Evolutionary conservation across 2,113 vertebrate species (phyloP).

Genomic region (Vulpes vulpes): DNA sequence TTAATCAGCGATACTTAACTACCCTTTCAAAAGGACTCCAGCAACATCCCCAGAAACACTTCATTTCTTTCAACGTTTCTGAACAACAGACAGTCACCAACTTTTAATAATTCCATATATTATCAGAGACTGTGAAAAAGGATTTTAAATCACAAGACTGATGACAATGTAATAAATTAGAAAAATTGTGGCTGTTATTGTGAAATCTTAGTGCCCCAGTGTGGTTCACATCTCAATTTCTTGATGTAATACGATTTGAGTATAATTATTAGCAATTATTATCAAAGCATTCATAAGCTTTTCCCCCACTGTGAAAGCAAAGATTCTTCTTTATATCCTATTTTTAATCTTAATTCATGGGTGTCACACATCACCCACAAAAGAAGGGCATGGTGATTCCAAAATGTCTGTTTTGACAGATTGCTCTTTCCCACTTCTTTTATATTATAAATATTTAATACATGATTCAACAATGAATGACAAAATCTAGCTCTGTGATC

Average conservation of each 20-base stretch:
- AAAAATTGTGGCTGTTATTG: neutral
- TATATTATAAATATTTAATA: slow-evolving; percentile 73
- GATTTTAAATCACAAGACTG: neutral
- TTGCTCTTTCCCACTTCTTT: slow-evolving; percentile 56
- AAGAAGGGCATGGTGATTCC: slow-evolving; percentile 65
- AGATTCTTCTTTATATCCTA: slow-evolving; percentile 5
- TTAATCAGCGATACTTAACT: slow-evolving; percentile 55
- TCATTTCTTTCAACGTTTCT: slow-evolving; percentile 59
- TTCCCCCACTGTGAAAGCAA: slow-evolving; percentile 42
- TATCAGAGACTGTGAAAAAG: neutral
- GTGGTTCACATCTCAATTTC: slow-evolving; percentile 52
- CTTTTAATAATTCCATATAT: slow-evolving; percentile 59
- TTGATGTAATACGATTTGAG: slow-evolving; percentile 55
- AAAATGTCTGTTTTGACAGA: slow-evolving; percentile 70
- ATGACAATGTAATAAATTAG: slow-evolving; percentile 56
- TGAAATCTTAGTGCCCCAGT: neutral
- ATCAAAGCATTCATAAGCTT: slow-evolving; percentile 63
- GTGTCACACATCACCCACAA: slow-evolving; percentile 55
- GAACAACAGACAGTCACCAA: slow-evolving; percentile 51
- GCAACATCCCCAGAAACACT: slow-evolving; percentile 11
- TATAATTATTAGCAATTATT: slow-evolving; percentile 76
- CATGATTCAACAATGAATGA: slow-evolving; percentile 34
- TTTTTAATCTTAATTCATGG: slow-evolving; percentile 71
- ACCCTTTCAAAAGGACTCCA: slow-evolving; percentile 5
- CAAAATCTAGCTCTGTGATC: slow-evolving; percentile 31